A percentile compares a stretch with the other conserved stretches of the same genome.
These are phyloP conservation scores for Irena cyanogastra DNA, from an alignment of 2,113 vertebrate genomes.

Conservation along the genomic window DNA sequence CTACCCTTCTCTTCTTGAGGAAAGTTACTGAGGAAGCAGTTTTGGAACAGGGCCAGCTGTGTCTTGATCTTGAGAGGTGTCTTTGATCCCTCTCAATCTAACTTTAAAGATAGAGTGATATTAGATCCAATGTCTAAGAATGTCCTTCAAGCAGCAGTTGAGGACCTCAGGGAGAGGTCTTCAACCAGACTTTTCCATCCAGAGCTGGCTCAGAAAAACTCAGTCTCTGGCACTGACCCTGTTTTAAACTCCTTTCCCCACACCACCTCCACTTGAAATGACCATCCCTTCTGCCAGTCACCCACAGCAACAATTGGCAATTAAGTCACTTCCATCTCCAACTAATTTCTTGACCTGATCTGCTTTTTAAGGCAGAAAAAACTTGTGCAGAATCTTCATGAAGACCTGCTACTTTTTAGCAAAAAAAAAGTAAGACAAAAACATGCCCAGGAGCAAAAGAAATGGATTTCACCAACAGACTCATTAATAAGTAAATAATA, in stretches of 20 bases:
- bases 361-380: background rate
- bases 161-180: background rate
- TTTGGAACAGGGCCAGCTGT: conserved; percentile 26
- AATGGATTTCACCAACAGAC: background rate
- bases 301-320: accelerated
- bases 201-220: background rate
- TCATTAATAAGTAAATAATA: background rate
- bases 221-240: accelerated
- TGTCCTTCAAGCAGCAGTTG: background rate
- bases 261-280: background rate
- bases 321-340: background rate
- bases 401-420: background rate
- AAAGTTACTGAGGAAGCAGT: conserved; percentile 37
- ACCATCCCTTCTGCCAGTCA: background rate
- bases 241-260: background rate
- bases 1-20: background rate
- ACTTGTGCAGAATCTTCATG: background rate
- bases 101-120: background rate
- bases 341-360: background rate
- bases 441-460: background rate
- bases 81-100: conserved; percentile 18
- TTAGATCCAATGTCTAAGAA: background rate
- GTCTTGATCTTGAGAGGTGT: background rate
- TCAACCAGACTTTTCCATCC: background rate
- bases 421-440: background rate